Evolutionary conservation across 2,888 invertebrate species (phyloP).

Genomic region (Lasioglossum pauxillum): DNA sequence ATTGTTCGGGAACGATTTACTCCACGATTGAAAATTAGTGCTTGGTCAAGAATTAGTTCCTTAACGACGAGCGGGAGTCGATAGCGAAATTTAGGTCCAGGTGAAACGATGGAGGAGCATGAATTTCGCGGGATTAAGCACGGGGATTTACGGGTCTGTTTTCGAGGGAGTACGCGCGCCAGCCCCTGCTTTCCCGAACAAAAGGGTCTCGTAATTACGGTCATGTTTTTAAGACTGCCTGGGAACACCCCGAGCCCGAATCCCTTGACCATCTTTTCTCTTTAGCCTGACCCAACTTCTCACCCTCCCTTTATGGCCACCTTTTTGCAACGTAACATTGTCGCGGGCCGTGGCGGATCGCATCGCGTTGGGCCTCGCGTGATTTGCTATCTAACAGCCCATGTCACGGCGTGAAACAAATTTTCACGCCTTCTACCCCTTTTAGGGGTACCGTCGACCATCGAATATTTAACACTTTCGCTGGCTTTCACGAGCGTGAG

Average conservation of each 20-base stretch:
- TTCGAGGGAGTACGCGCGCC: constrained; percentile 32
- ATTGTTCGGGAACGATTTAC: background rate
- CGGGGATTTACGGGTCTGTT: constrained; percentile 61
- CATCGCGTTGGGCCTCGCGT: background rate
- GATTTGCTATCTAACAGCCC: constrained; percentile 42
- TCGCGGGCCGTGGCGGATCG: background rate
- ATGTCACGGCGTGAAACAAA: constrained; percentile 31
- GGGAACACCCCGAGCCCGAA: constrained; percentile 23
- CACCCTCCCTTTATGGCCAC: constrained; percentile 11
- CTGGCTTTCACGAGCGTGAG: background rate
- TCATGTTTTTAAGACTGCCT: constrained; percentile 56
- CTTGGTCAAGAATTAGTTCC: background rate
- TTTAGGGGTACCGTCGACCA: background rate
- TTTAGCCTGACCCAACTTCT: constrained; percentile 14
- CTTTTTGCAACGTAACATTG: constrained; percentile 29
- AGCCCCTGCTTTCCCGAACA: constrained; percentile 22
- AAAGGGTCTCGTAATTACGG: constrained; percentile 64
- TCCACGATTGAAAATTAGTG: background rate
- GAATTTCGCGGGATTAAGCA: constrained; percentile 56
- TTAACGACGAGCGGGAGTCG: background rate
- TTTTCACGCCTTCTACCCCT: constrained; percentile 26
- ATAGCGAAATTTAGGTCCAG: constrained; percentile 26
- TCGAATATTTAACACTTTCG: background rate
- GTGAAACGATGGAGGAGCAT: constrained; percentile 32
- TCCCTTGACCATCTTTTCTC: constrained; percentile 39